Conservation (phyloP, 2,113 vertebrate genomes). For the Sphyrna mokarran region DNA sequence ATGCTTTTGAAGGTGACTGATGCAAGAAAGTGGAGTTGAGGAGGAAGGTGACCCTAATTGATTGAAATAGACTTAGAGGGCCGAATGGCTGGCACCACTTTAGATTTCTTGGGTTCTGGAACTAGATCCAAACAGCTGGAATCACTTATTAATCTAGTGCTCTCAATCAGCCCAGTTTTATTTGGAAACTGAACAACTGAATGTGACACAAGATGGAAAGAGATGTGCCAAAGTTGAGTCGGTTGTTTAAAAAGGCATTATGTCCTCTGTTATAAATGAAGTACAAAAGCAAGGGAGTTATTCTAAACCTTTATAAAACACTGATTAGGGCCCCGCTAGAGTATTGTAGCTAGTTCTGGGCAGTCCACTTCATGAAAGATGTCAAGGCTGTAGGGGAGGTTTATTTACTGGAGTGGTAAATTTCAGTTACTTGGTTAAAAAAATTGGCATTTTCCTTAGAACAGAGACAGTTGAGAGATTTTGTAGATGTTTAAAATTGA, state of each 20-base stretch:
- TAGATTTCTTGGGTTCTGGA: neutral
- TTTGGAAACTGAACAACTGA: neutral
- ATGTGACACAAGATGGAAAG: neutral
- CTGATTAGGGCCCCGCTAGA: no score
- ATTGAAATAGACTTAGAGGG: neutral
- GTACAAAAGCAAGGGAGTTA: neutral
- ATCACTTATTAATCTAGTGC: neutral
- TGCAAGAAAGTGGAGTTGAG: neutral
- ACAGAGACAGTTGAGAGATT: neutral
- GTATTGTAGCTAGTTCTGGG: no score
- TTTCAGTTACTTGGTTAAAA: no score
- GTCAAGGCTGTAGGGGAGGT: no score
- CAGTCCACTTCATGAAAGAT: no score
- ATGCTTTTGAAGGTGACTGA: neutral
- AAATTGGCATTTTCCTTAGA: neutral
- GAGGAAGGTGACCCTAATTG: neutral
- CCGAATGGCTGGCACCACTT: neutral
- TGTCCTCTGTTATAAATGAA: neutral
- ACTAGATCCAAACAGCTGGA: neutral
- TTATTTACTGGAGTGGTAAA: no score
- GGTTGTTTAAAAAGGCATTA: neutral
- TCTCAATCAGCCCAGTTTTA: neutral
- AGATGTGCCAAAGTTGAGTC: neutral
- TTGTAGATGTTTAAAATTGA: neutral
- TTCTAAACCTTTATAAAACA: no score